phyloP scores from a whole-genome alignment of 2,888 invertebrate species.

The Campopleginae sp. region DNA sequence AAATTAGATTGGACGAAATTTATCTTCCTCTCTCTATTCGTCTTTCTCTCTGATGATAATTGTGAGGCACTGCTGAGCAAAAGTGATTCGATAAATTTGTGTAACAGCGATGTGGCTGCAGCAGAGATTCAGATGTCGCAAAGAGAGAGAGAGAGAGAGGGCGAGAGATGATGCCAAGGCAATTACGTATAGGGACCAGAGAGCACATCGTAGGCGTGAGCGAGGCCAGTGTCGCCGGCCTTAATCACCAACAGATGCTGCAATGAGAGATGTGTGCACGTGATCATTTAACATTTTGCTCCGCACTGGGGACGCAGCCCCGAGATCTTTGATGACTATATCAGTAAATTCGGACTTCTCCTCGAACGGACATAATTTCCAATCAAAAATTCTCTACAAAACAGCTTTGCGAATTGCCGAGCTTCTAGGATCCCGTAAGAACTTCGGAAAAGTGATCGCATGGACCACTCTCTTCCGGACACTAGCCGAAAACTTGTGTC shows the following conservation, averaged over 20 bases:
- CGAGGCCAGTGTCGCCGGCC: slow-evolving; percentile 79
- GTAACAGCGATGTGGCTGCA: no score
- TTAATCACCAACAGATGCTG: slow-evolving; percentile 82
- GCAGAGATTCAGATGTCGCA: no score
- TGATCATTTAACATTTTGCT: slow-evolving; percentile 74
- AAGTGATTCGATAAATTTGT: no score
- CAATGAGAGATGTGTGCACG: slow-evolving; percentile 79
- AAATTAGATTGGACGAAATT: no score
- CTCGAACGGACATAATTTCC: background rate
- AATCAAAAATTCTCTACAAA: background rate
- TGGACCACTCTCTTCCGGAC: no score
- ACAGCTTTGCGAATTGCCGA: background rate
- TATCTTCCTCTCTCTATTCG: no score
- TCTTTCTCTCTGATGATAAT: no score
- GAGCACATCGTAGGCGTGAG: slow-evolving; percentile 69
- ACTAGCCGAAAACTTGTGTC: no score
- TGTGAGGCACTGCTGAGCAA: no score
- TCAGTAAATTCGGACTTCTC: background rate
- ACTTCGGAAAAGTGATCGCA: no score
- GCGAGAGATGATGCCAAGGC: slow-evolving; percentile 72
- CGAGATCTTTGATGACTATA: slow-evolving; percentile 2
- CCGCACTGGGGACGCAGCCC: slow-evolving; percentile 48
- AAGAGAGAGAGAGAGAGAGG: no score
- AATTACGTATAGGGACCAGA: slow-evolving; percentile 79
- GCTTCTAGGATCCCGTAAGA: no score